A percentile compares a stretch with the other conserved stretches of the same genome.
Evolutionary conservation across 2,797 vertebrate species (phyloP).

Genomic region (Euthynnus affinis): DNA sequence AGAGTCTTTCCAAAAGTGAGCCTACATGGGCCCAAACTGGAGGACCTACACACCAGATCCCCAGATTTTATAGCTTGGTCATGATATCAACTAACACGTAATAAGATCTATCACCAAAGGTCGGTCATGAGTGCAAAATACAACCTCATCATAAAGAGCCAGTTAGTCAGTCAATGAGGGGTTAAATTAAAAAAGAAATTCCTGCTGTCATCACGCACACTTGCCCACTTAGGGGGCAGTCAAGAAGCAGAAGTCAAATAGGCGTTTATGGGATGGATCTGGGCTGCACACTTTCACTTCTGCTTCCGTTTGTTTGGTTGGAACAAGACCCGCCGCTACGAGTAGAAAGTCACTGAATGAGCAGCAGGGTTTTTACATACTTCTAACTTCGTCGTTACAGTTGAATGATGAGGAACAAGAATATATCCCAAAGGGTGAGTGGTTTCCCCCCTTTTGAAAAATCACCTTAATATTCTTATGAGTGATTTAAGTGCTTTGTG

Average conservation of each 20-base stretch:
- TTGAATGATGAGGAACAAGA: conserved; percentile 52
- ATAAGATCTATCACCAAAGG: background rate
- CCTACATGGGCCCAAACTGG: no score
- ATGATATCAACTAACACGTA: background rate
- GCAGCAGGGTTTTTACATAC: conserved; percentile 24
- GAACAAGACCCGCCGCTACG: background rate
- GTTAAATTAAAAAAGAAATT: background rate
- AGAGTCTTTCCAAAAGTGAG: background rate
- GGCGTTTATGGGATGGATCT: conserved; percentile 15
- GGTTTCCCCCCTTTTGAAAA: background rate
- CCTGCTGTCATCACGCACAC: background rate
- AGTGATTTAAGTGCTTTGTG: background rate
- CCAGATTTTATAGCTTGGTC: no score
- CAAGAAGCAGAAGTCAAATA: conserved; percentile 65
- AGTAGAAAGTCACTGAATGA: conserved; percentile 33
- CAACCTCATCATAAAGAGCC: background rate
- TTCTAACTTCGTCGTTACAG: background rate
- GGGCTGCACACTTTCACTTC: conserved; percentile 63
- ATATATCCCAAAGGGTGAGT: conserved; percentile 59
- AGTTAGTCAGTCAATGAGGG: background rate
- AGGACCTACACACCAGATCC: no score
- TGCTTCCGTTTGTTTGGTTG: conserved; percentile 12
- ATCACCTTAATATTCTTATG: background rate
- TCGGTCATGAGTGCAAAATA: no score
- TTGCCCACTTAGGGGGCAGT: background rate